Base-by-base conservation (phyloP, 1,140 invertebrate species). In the Drosophila biarmipes region DNA sequence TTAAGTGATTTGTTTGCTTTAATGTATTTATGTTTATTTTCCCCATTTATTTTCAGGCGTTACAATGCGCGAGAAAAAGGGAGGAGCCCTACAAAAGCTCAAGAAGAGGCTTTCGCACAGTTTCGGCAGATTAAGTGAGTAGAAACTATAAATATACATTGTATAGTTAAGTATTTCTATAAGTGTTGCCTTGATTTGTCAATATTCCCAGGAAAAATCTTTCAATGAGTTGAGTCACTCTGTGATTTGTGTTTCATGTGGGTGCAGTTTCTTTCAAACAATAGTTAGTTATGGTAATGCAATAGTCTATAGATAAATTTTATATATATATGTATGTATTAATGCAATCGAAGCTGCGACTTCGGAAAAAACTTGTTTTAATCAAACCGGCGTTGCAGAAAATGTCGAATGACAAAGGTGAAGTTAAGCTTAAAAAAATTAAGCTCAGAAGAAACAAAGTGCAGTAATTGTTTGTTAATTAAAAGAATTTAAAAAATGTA, bases 81-180 rank as follows among this genome's bases (percentile, higher is more conserved):
- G 96, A 78, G 97, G 96, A 85, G 96, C 96, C 72, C 94, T 98
- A 93, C 97, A 98, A 92, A 97, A 97, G 93, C 94, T 98, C 85
- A 97, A 96, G 93, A 97, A 97, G 94, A 95, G 97, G 91, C 95
- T 98, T 85, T 97, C 96, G 87, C 96, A 97, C 92, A 97, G 96
- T 93, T 97, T 98, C 93, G 96, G 97, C 92, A 95, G 97, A 95
- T 94, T 98, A 94, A 96, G 97, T 98, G 94, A 97, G 96, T 96
- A 93, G 4, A 34, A 46, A 35, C 27, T 49, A n/a, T 7, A 6
- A 21, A 48, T 14, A 24, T 15, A 6, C 14, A 5, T 4, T 14
- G 12, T n/a, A n/a, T 8, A 7, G 0, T 12, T 3, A 21, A 31
- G 29, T 11, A 51, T 19, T 43, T 43, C 19, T 6, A 34, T 35